Percentiles rank a stretch among this genome's conserved stretches.
These are phyloP conservation scores for Xenopus borealis DNA, from an alignment of 2,113 vertebrate species.

Conservation along the genomic window DNA sequence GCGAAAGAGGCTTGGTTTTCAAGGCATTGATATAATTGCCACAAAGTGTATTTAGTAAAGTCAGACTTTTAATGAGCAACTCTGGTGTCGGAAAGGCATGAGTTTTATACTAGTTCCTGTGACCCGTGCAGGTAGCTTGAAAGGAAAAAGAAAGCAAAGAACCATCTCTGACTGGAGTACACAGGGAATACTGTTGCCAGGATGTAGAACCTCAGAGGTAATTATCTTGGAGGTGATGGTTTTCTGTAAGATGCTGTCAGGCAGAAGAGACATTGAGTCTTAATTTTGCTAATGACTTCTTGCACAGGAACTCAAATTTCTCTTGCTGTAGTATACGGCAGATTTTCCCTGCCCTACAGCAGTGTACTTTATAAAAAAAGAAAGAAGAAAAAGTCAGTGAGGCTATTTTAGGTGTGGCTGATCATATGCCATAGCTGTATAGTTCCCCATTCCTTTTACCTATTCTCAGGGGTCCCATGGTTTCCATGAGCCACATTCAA, in stretches of 20 bases:
- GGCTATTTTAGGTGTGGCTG: no score
- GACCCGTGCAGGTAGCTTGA: conserved; percentile 1
- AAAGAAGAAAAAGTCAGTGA: no score
- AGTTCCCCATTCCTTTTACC: no score
- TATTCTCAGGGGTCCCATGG: no score
- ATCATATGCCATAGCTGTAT: no score
- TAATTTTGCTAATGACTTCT: conserved; percentile 31
- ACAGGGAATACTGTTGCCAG: conserved; percentile 4
- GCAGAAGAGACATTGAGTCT: conserved; percentile 16
- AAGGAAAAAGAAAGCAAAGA: not conserved
- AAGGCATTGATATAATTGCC: not conserved
- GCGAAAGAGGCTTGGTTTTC: no score
- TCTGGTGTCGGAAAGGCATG: not conserved
- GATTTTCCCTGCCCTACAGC: no score
- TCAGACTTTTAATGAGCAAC: not conserved
- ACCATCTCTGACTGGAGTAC: not conserved
- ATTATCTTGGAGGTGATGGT: conserved; percentile 32
- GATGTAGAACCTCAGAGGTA: conserved; percentile 11
- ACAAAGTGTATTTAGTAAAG: not conserved
- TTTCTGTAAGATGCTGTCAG: conserved; percentile 27
- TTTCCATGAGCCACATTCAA: no score
- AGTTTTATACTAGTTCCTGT: not conserved
- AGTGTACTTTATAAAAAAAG: no score
- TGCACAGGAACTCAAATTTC: conserved; percentile 11
- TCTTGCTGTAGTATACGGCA: not conserved